A percentile compares a stretch with the other conserved stretches of the same genome.
phyloP scores from a whole-genome alignment of 2,797 vertebrate genomes.

The Triplophysa bombifrons region DNA sequence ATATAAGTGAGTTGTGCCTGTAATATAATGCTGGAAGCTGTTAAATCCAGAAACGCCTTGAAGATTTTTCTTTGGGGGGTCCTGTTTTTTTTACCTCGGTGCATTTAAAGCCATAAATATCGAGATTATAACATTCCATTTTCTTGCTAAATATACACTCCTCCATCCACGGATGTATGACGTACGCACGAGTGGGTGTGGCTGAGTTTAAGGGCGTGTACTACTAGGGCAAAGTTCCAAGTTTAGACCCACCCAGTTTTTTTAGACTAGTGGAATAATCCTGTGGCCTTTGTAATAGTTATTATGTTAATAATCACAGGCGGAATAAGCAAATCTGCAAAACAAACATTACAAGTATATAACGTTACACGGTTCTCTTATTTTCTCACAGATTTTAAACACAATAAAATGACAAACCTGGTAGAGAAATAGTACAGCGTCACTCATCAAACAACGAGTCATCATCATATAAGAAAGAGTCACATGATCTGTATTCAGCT shows the following conservation, averaged over 20 bases:
- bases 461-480: slow-evolving; percentile 2
- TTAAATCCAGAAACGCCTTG: background rate
- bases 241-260: background rate
- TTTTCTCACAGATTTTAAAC: background rate
- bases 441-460: background rate
- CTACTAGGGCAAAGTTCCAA: background rate
- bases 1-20: no score
- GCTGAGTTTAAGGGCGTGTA: background rate
- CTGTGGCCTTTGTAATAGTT: background rate
- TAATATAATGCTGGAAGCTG: no score
- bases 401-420: background rate
- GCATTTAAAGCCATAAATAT: background rate
- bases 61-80: background rate
- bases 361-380: background rate
- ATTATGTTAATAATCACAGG: background rate
- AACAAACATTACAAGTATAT: background rate
- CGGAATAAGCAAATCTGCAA: background rate
- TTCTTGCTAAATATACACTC: background rate
- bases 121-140: background rate
- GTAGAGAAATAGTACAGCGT: background rate
- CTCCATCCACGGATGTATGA: background rate
- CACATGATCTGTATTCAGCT: slow-evolving; percentile 26
- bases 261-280: no score
- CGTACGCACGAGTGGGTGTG: background rate
- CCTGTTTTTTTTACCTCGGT: background rate